Evolutionary conservation across 2,888 invertebrate species (phyloP).

Genomic region (Hyposoter didymator): DNA sequence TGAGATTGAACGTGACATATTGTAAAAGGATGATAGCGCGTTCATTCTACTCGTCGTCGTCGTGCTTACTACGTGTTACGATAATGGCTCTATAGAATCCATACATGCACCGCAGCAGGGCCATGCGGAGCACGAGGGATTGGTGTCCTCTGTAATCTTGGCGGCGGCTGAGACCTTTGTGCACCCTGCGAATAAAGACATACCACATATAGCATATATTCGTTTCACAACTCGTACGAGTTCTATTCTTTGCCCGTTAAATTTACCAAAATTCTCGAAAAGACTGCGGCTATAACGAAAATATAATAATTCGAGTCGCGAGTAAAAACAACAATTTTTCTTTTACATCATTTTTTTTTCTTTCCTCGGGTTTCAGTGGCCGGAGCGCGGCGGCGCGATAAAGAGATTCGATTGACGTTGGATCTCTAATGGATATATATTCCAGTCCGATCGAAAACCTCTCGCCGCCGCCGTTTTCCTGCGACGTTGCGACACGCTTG

Average conservation of each 20-base stretch:
- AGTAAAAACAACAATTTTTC: no score
- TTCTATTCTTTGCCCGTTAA: background rate
- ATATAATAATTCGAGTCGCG: background rate
- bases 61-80: constrained; percentile 69
- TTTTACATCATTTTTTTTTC: no score
- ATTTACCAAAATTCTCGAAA: background rate
- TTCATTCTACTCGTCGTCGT: constrained; percentile 74
- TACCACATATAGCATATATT: constrained; percentile 25
- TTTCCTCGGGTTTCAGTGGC: no score
- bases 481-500: constrained; percentile 64
- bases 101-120: constrained; percentile 75
- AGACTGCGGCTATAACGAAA: background rate
- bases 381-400: no score
- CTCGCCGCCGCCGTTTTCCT: constrained; percentile 16
- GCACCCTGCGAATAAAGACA: constrained; percentile 78
- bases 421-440: constrained; percentile 68
- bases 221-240: background rate
- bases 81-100: constrained; percentile 78
- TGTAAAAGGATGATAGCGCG: constrained; percentile 79
- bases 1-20: constrained; percentile 72
- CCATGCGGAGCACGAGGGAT: constrained; percentile 53
- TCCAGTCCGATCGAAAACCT: constrained; percentile 65
- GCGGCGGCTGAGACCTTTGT: constrained; percentile 80
- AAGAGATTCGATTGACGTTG: background rate
- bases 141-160: constrained; percentile 81